Percentiles rank a stretch among this genome's conserved stretches.
These are phyloP conservation scores for Saturnia pavonia DNA, from an alignment of 2,888 invertebrate genomes.

Conservation along the genomic window DNA sequence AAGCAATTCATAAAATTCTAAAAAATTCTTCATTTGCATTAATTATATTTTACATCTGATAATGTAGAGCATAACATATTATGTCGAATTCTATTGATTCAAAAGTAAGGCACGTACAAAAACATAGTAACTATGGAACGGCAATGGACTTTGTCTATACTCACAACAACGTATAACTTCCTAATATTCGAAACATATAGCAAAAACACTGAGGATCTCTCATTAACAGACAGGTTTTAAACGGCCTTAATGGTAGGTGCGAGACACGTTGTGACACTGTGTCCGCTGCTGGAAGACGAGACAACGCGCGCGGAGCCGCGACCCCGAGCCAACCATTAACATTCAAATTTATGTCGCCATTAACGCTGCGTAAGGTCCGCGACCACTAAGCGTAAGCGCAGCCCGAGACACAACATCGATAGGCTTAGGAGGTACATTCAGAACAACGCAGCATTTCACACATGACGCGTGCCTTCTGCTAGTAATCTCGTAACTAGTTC, in stretches of 20 bases:
- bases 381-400: slow-evolving; percentile 7
- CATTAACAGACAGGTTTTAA: neutral
- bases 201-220: slow-evolving; percentile 2
- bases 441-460: neutral
- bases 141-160: neutral
- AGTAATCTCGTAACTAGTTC: too few species aligned
- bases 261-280: neutral
- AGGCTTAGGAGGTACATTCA: neutral
- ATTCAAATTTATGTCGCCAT: slow-evolving; percentile 51
- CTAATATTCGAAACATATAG: neutral
- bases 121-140: neutral
- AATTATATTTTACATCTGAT: slow-evolving; percentile 4
- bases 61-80: neutral
- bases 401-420: neutral
- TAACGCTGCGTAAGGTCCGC: slow-evolving; percentile 40
- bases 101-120: neutral
- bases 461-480: neutral
- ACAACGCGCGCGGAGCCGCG: slow-evolving; percentile 15
- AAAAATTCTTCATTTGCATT: neutral
- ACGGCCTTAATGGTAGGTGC: neutral
- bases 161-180: neutral
- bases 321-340: slow-evolving; percentile 39
- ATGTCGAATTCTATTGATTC: neutral
- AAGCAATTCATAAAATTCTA: neutral
- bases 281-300: neutral